Conservation (phyloP, 2,888 invertebrate genomes). For the Glaucopsyche alexis region DNA sequence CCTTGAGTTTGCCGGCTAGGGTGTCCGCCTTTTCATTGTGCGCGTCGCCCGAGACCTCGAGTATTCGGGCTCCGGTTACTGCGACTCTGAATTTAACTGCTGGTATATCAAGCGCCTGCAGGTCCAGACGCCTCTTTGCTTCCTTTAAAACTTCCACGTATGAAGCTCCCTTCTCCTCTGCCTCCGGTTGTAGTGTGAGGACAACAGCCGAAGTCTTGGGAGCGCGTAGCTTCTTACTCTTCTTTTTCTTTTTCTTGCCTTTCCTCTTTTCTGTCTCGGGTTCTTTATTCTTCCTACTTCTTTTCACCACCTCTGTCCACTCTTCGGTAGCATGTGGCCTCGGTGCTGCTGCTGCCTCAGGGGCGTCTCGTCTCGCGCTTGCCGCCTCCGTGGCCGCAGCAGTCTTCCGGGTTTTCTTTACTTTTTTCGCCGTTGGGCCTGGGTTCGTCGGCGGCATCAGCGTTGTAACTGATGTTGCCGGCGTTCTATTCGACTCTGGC, state of each 20-base stretch:
- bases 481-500: background rate
- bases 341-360: background rate
- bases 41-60: background rate
- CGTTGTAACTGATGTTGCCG: background rate
- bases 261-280: background rate
- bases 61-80: background rate
- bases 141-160: background rate
- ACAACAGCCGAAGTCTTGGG: background rate
- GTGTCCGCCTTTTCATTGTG: background rate
- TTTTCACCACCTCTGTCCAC: constrained; percentile 1
- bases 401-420: background rate
- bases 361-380: background rate
- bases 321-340: background rate
- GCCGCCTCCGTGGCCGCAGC: background rate
- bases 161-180: background rate
- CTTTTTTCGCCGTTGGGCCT: background rate
- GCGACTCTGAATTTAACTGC: background rate
- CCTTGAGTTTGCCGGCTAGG: background rate
- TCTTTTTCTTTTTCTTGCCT: background rate
- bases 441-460: constrained; percentile 21
- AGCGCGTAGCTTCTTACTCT: background rate
- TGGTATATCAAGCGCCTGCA: background rate
- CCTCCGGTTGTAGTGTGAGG: constrained; percentile 8
- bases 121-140: background rate
- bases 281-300: background rate